Base-by-base conservation (phyloP, 2,797 vertebrate species). In the Ctenochaetus hawaiiensis region DNA sequence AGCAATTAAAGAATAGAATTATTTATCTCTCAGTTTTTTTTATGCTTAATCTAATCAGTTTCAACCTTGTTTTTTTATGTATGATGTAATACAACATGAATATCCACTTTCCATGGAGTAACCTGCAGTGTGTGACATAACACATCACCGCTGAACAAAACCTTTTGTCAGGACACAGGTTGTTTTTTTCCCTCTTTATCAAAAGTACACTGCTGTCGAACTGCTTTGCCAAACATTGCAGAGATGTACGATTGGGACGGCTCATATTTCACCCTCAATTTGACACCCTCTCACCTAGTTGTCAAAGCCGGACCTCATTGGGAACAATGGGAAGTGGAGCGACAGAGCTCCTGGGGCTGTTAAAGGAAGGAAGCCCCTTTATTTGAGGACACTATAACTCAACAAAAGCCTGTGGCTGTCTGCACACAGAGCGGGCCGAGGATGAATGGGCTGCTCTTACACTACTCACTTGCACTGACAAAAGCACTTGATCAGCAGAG, bases 371-470 rank as follows among this genome's bases (percentile, higher is more conserved):
- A 95, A 95, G 93, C 91, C 76, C 87, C 88, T 94, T 95, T 95
- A 95, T 95, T 94, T 92, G 83, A 91, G 81, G 91, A 92, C 84
- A 91, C 93, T 92, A 92, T 93, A 93, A 94, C 82, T 92, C 89
- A 90, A 95, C 94, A 95, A 95, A 95, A 94, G 91, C 93, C 85
- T 91, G 90, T 92, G 92, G 91, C 89, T 92, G 92, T 93, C 92
- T 90, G 74, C 85, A 91, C 89, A 93, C 87, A 92, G 81, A 82
- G 78, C n/a, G 43, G 78, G 72, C 83, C 17, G 49, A 85, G 88
- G 80, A 85, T 92, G 92, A 93, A 93, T 92, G 90, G 89, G 79
- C 72, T 65, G 77, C 82, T 87, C 89, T 88, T 88, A 91, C 80
- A 87, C 87, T 72, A 86, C 83, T 89, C 89, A 91, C 87, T 89